Conservation (phyloP, 2,797 vertebrate species). For the Poliocrania exsul region DNA sequence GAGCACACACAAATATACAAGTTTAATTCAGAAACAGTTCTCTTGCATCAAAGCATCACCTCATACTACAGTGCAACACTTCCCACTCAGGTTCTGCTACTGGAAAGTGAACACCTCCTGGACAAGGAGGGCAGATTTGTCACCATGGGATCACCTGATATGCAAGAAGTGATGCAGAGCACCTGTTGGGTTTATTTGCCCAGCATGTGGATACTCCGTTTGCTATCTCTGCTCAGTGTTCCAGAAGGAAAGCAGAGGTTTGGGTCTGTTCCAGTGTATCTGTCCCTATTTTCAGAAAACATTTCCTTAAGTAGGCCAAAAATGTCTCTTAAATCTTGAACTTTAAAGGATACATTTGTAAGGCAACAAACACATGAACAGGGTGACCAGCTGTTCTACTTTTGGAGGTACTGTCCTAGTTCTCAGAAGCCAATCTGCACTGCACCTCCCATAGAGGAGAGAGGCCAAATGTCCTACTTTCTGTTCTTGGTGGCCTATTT, state of each 20-base stretch:
- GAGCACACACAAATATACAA: background rate
- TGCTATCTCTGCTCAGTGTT: background rate
- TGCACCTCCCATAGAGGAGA: conserved; percentile 27
- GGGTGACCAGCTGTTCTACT: conserved; percentile 61
- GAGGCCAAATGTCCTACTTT: conserved; percentile 60
- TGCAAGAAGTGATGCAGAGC: background rate
- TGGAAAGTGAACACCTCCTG: background rate
- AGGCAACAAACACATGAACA: background rate
- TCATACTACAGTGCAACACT: background rate
- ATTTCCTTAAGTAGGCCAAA: conserved; percentile 55
- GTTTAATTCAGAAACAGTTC: background rate
- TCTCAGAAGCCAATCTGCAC: conserved; percentile 48
- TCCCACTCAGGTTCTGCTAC: background rate
- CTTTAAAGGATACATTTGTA: conserved; percentile 47
- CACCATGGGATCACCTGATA: background rate
- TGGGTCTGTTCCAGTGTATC: background rate
- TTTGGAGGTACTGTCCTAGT: conserved; percentile 54
- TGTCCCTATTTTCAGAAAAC: conserved; percentile 22
- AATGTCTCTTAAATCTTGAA: conserved; percentile 19
- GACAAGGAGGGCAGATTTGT: background rate
- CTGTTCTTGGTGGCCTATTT: conserved; percentile 45
- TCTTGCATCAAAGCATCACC: background rate
- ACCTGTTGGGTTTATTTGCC: background rate
- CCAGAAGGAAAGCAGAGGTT: conserved; percentile 7
- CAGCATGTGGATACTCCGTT: background rate